Evolutionary conservation across 2,888 invertebrate species (phyloP), one percentile per base, ranked within the genome.

Genomic region (Hesperia comma): DNA sequence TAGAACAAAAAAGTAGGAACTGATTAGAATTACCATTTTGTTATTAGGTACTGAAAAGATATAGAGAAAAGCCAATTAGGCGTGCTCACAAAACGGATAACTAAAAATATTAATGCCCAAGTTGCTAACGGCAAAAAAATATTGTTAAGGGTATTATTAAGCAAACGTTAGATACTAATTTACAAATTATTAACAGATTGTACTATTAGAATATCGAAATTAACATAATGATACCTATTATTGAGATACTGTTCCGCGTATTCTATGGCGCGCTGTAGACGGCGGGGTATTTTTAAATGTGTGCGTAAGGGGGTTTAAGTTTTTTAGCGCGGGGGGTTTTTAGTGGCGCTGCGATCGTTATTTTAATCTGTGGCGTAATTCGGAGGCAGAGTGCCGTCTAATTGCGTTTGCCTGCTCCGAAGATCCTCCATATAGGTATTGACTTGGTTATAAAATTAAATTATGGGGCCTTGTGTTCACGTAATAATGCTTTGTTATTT

Each of bases 261-360:
- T 12, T 21, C 63, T 63, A 43, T 46, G 56, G 56, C 19, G 10
- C 14, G 37, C 33, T 70, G 70, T 69, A 67, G 68, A 68, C 68
- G 71, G 70, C 74, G 80, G 82, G 78, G 70, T 76, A 82, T 86
- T 84, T 86, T 85, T 86, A 85, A 82, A 76, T 79, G 88, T 90
- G 88, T 87, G 86, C 74, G 85, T 69, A 53, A 61, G 60, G 61
- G 67, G 66, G 71, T 64, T 21, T 64, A 67, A 69, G 71, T 70
- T 71, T 71, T 68, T 68, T 67, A 68, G 54, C 64, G 54, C 61
- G 68, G 70, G 66, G 67, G 68, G 68, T 75, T 73, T 70, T 69
- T 71, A 74, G 74, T 76, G 73, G 74, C 75, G 72, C 71, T 70
- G 71, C 71, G 71, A 66, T 66, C 66, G 67, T 70, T 70, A 67